phyloP scores from a whole-genome alignment of 1,140 invertebrate species.

The Eubasilissa regina region DNA sequence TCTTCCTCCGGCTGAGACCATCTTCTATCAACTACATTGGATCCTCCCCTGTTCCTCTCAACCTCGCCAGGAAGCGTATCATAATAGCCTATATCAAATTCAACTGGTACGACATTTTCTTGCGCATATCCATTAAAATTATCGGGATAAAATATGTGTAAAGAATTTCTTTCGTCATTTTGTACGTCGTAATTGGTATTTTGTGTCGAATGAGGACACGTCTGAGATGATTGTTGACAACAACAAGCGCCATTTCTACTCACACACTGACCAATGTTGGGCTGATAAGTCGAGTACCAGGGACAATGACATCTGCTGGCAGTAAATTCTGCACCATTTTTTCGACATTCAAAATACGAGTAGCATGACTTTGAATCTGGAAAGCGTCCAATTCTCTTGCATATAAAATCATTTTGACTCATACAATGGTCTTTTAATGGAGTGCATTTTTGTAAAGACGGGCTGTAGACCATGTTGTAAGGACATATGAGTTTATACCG shows the following conservation, averaged over 20 bases:
- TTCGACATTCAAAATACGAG: conserved; percentile 36
- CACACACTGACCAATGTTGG: conserved; percentile 14
- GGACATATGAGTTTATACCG: conserved; percentile 22
- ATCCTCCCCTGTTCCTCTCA: background rate
- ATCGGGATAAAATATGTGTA: background rate
- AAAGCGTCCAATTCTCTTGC: conserved; percentile 12
- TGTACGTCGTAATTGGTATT: background rate
- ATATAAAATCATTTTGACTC: background rate
- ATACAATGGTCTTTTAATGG: conserved; percentile 27
- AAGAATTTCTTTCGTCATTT: background rate
- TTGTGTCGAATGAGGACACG: background rate
- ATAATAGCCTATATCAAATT: background rate
- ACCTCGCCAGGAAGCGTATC: background rate
- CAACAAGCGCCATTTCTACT: conserved; percentile 6
- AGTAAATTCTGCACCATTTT: conserved; percentile 19
- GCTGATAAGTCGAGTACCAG: conserved; percentile 22
- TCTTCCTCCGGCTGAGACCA: conserved; percentile 35
- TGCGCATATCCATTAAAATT: background rate
- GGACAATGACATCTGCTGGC: conserved; percentile 13
- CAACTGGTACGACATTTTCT: background rate
- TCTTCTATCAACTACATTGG: background rate
- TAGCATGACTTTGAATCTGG: conserved; percentile 41
- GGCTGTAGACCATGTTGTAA: conserved; percentile 33
- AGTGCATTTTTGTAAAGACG: conserved; percentile 20
- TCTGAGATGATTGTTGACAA: conserved; percentile 14